Evolutionary conservation across 2,888 invertebrate genomes (phyloP), one percentile per base, ranked within the genome.

Genomic region (Adineta ricciae): DNA sequence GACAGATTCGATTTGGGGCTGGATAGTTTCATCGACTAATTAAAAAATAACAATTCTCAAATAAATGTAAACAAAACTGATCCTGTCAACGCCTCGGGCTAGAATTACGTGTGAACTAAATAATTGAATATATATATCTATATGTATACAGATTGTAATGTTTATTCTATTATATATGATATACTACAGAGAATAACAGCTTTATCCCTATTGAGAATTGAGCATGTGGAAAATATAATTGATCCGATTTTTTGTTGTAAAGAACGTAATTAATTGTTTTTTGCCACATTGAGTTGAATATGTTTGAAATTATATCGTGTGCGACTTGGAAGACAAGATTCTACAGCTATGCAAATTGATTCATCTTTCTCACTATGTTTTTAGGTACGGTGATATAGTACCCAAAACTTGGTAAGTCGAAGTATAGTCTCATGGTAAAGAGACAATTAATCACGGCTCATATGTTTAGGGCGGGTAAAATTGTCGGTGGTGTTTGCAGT

Each of bases 301-400:
- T 46, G 11, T 46, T 46, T 46, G 46, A 46, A 46, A 11, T 46
- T 5, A 46, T 46, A 46, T 8, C 46, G 46, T 46, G 46, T 46
- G 11, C 11, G 11, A 8, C 46, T 46, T 46, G 8, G 46, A 46
- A 46, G 11, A 46, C 11, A 46, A 11, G 8, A 46, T 46, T 46
- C 46, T 46, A 46, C 46, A 46, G 11, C 11, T 11, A 46, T 46
- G 5, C 8, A 46, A 46, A 8, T 46, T 46, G 46, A 50, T 50
- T 50, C 9, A 19, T 9, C 9, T 50, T 50, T 2, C 19, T 50
- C 19, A 16, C n/a, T n/a, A n/a, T n/a, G n/a, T n/a, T 7, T 41
- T n/a, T 93, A 97, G 97, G 87, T 97, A 97, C 91, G 97, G 98
- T 89, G 98, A 99, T 92, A 98, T 99, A 97, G 97, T 98, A 86